Evolutionary conservation across 2,113 vertebrate genomes (phyloP).

Genomic region (Ursus arctos): DNA sequence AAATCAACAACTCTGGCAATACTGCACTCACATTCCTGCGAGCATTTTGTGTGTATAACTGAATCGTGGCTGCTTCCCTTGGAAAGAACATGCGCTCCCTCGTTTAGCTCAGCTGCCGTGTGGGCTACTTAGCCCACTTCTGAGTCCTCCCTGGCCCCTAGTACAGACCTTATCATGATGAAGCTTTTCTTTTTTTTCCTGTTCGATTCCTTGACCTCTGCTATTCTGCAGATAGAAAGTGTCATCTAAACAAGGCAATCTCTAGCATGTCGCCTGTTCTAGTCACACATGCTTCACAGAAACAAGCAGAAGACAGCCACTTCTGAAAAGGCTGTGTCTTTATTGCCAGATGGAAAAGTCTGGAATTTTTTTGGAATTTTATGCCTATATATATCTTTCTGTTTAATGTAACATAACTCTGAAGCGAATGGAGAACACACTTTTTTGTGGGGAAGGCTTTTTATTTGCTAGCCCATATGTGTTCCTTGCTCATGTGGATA

Average conservation of each 20-base stretch:
- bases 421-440: not conserved
- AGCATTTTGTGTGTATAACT: not conserved
- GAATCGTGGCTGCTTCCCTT: not conserved
- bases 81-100: not conserved
- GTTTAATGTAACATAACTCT: not conserved
- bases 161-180: not conserved
- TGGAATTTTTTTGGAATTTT: not conserved
- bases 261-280: not conserved
- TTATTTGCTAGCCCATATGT: not conserved
- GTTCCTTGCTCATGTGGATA: not conserved
- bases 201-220: not conserved
- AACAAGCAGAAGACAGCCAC: not conserved
- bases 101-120: not conserved
- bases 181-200: not conserved
- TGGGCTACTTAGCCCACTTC: not conserved
- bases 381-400: too few species aligned
- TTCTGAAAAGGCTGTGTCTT: slow-evolving; percentile 12
- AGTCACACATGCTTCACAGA: not conserved
- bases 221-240: not conserved
- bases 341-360: not conserved
- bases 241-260: not conserved
- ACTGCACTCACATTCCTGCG: not conserved
- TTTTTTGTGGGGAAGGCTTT: not conserved
- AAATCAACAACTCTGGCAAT: not conserved
- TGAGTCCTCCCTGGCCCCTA: not conserved